A percentile compares a stretch with the other conserved stretches of the same genome.
phyloP scores from a whole-genome alignment of 2,888 invertebrate genomes.

The Brachyptera risi region DNA sequence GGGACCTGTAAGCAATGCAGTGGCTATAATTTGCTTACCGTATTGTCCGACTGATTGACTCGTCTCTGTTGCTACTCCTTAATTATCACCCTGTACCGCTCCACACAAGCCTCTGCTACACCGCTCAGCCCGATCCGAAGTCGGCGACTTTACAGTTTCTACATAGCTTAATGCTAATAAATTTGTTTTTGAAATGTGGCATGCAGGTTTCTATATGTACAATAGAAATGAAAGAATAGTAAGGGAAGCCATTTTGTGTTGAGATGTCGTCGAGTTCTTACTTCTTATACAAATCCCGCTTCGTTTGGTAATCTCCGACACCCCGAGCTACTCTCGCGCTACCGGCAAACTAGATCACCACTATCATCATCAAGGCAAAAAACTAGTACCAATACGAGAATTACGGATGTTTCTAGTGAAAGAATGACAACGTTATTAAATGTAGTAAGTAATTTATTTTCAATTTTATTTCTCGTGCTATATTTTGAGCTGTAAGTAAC shows the following conservation, averaged over 20 bases:
- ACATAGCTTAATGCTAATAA: slow-evolving; percentile 20
- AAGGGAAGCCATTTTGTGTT: slow-evolving; percentile 20
- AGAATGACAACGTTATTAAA: no score
- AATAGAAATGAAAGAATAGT: slow-evolving; percentile 1
- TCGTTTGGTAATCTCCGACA: slow-evolving; percentile 17
- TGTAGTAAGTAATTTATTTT: no score
- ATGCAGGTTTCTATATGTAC: slow-evolving; percentile 13
- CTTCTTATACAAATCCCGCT: neutral
- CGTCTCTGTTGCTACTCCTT: neutral
- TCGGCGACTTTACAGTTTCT: no score
- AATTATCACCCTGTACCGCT: slow-evolving; percentile 2
- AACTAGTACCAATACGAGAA: no score
- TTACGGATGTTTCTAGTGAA: no score
- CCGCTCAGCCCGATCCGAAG: no score
- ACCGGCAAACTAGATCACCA: no score
- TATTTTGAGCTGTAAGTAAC: no score
- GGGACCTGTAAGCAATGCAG: no score
- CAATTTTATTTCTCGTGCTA: no score
- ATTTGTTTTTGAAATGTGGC: slow-evolving; percentile 13
- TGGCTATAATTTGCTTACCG: neutral
- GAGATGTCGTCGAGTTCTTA: slow-evolving; percentile 2
- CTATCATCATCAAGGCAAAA: no score
- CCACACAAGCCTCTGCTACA: no score
- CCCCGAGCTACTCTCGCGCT: neutral
- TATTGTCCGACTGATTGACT: neutral